phyloP scores from a whole-genome alignment of 2,113 vertebrate species.

The Podilymbus podiceps region DNA sequence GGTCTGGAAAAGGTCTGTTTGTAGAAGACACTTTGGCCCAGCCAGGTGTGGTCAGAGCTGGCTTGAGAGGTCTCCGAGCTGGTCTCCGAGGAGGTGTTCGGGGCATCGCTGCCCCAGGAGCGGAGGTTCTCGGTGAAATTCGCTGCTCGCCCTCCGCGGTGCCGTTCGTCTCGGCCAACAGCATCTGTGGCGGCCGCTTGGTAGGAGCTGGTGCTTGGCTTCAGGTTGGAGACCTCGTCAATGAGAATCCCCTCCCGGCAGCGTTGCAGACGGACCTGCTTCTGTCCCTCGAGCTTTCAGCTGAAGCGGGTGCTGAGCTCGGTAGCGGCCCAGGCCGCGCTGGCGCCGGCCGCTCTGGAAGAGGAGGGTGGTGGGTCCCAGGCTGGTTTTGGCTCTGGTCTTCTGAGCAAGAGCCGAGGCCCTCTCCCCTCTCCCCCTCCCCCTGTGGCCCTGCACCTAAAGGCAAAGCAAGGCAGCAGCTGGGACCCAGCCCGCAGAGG shows the following conservation, averaged over 20 bases:
- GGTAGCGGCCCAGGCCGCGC: not conserved
- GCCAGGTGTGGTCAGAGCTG: not conserved
- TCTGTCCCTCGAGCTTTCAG: not conserved
- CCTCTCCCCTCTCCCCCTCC: too few species aligned
- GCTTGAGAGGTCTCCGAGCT: not conserved
- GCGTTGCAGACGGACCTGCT: not conserved
- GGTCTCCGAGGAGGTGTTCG: not conserved
- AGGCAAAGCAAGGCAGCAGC: not conserved
- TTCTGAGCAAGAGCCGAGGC: too few species aligned
- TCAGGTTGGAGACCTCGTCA: not conserved
- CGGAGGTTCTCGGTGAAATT: not conserved
- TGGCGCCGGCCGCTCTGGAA: not conserved
- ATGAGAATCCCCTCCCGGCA: not conserved
- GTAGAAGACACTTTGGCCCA: not conserved
- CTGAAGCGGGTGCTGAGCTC: not conserved
- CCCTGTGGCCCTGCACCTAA: too few species aligned
- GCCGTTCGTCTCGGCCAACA: accelerated
- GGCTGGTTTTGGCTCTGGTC: not conserved
- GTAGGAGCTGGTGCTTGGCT: not conserved
- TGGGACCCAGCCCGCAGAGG: accelerated
- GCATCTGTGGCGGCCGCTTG: accelerated
- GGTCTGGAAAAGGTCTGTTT: not conserved
- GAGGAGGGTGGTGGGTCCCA: not conserved
- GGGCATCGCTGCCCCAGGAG: not conserved
- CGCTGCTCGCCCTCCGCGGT: not conserved